These are phyloP conservation scores for Centropus bengalensis DNA, from an alignment of 2,113 vertebrate genomes.

Conservation along the genomic window DNA sequence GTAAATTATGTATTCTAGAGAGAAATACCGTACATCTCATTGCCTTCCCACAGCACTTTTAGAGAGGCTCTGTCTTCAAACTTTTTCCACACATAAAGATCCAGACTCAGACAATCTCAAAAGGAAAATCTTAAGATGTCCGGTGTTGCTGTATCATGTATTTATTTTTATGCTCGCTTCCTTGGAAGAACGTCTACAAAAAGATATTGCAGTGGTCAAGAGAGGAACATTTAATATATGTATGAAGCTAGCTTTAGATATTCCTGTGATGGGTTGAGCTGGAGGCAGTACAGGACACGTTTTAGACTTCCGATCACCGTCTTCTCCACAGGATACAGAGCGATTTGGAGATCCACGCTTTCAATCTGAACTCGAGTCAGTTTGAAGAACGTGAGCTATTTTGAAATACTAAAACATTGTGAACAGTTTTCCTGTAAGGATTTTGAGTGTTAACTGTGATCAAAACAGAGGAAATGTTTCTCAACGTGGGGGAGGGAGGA, in stretches of 20 bases:
- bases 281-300: fast-evolving
- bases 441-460: neutral
- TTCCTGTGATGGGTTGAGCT: neutral
- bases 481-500: fast-evolving
- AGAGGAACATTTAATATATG: neutral
- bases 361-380: neutral
- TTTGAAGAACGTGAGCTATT: neutral
- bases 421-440: neutral
- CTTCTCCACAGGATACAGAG: neutral
- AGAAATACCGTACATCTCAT: neutral
- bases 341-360: neutral
- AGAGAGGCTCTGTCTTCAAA: neutral
- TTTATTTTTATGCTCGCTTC: neutral
- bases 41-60: neutral
- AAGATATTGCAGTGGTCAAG: neutral
- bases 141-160: neutral
- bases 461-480: neutral
- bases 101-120: neutral
- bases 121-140: neutral
- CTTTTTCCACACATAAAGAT: neutral
- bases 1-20: neutral
- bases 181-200: neutral
- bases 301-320: neutral
- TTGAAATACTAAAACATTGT: neutral
- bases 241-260: neutral